Conservation (phyloP, 37 sponge, comb jelly and placozoan species). For the Tethya wilhelma region DNA sequence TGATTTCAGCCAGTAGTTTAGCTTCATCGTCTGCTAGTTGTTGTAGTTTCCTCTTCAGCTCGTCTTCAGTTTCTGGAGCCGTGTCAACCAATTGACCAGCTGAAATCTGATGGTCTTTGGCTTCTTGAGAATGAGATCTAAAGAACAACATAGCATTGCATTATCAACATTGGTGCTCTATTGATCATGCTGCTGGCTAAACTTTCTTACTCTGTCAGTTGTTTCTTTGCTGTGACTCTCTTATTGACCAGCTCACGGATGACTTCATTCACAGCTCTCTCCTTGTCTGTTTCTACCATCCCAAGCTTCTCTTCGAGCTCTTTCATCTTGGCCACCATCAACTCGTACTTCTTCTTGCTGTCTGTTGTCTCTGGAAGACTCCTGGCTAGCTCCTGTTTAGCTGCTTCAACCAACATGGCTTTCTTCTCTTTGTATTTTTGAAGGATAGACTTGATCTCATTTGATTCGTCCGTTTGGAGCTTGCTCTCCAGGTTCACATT, state of each 20-base stretch:
- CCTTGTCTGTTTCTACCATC: not conserved
- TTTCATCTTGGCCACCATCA: not conserved
- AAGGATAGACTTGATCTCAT: not conserved
- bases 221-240: not conserved
- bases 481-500: not conserved
- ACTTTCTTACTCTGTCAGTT: not conserved
- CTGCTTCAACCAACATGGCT: not conserved
- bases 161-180: not conserved
- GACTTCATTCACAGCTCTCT: not conserved
- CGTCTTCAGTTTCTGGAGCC: not conserved
- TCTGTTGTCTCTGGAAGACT: not conserved
- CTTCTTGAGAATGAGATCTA: slow-evolving; percentile 3
- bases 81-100: not conserved
- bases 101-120: not conserved
- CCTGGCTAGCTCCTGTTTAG: not conserved
- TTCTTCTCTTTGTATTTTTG: not conserved
- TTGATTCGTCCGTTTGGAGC: not conserved
- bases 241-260: not conserved
- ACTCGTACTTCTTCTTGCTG: not conserved
- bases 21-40: slow-evolving; percentile 2
- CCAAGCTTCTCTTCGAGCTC: not conserved
- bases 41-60: not conserved
- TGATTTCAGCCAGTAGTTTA: not conserved
- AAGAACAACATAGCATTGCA: not conserved
- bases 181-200: not conserved